Evolutionary conservation across 2,797 vertebrate species (phyloP).

Genomic region (Hydrocynus forskahlii): DNA sequence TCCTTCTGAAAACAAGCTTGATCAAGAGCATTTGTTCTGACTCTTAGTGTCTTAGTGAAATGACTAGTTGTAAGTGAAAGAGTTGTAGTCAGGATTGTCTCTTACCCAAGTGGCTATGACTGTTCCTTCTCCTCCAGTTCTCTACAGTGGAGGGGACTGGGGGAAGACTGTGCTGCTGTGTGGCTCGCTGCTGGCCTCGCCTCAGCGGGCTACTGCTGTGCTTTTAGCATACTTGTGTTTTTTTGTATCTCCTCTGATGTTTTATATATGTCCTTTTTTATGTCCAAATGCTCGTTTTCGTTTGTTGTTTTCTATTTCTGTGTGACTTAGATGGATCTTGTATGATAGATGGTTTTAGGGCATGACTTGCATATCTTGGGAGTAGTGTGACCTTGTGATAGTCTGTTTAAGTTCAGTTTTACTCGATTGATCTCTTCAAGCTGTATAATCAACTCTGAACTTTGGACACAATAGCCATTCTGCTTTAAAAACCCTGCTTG

Average conservation of each 20-base stretch:
- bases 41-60: not conserved
- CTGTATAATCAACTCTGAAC: conserved; percentile 29
- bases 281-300: conserved; percentile 62
- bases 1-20: not conserved
- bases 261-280: conserved; percentile 64
- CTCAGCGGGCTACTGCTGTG: conserved; percentile 74
- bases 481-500: conserved; percentile 6
- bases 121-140: conserved; percentile 68
- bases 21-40: conserved; percentile 4
- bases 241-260: conserved; percentile 70
- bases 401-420: conserved; percentile 64
- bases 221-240: conserved; percentile 69
- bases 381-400: conserved; percentile 74
- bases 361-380: conserved; percentile 66
- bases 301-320: conserved; percentile 68
- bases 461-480: conserved; percentile 14
- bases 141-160: conserved; percentile 68
- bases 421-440: conserved; percentile 56
- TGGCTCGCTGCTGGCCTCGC: conserved; percentile 73
- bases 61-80: conserved; percentile 65
- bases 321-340: conserved; percentile 60
- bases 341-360: conserved; percentile 68
- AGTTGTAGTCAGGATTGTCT: conserved; percentile 69
- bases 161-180: conserved; percentile 79
- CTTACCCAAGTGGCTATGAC: conserved; percentile 77